Percentiles rank a stretch among this genome's conserved stretches.
Conservation (phyloP, 2,888 invertebrate genomes). For the Athrips mouffetella region DNA sequence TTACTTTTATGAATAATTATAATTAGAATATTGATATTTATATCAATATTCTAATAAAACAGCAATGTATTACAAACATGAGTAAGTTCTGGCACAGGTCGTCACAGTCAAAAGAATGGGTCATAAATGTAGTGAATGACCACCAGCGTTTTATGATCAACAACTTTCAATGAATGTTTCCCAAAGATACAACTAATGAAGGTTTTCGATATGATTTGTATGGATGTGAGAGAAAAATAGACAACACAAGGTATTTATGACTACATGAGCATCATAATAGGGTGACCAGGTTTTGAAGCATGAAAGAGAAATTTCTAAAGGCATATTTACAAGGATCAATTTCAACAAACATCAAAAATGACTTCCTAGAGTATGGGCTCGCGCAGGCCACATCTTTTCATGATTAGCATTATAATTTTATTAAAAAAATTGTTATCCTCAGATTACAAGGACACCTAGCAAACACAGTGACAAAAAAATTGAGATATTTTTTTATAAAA, state of each 20-base stretch:
- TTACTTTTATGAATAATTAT: neutral
- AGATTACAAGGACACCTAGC: no score
- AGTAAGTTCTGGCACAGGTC: neutral
- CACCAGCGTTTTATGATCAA: slow-evolving; percentile 18
- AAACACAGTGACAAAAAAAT: no score
- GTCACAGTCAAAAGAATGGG: neutral
- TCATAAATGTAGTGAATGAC: slow-evolving; percentile 15
- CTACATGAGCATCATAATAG: neutral
- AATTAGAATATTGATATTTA: neutral
- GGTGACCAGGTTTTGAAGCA: neutral
- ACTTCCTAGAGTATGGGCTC: no score
- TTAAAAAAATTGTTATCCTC: no score
- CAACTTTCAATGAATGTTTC: slow-evolving; percentile 8
- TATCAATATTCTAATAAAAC: neutral
- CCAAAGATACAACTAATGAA: slow-evolving; percentile 1
- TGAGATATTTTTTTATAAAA: no score
- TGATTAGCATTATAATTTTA: no score
- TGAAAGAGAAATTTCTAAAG: neutral
- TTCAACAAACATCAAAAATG: no score
- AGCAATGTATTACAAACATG: slow-evolving; percentile 1
- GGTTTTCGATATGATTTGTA: slow-evolving; percentile 5
- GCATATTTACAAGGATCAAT: no score
- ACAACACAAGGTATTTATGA: neutral
- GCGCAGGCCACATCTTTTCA: no score
- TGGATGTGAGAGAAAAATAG: slow-evolving; percentile 3